A percentile compares a stretch with the other conserved stretches of the same genome.
phyloP scores from a whole-genome alignment of 2,888 invertebrate genomes.

The Euzophera pinguis region DNA sequence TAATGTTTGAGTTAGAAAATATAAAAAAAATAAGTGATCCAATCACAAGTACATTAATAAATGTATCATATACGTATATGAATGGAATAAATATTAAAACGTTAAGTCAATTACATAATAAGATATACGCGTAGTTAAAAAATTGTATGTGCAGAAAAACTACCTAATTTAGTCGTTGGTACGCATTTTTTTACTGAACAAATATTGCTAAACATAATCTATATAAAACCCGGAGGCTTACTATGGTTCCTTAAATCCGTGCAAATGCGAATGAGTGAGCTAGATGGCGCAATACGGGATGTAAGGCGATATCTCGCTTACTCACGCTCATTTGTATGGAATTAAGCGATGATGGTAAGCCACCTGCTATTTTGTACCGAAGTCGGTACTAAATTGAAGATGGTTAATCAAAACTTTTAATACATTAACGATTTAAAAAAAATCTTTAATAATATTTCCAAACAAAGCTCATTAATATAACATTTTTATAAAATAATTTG shows the following conservation, averaged over 20 bases:
- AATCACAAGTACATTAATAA: conserved; percentile 1
- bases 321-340: no score
- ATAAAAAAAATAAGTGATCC: background rate
- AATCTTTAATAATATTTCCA: background rate
- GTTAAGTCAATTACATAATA: conserved; percentile 9
- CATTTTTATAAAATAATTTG: background rate
- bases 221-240: no score
- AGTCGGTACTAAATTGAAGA: background rate
- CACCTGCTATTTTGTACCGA: background rate
- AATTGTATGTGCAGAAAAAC: background rate
- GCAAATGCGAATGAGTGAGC: no score
- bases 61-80: conserved; percentile 4
- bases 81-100: conserved; percentile 6
- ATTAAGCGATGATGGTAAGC: no score
- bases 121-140: conserved; percentile 7
- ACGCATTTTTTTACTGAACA: background rate
- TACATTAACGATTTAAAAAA: background rate
- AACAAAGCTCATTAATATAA: background rate
- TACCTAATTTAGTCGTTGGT: background rate
- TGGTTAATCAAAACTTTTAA: background rate
- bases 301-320: no score
- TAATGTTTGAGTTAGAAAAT: no score
- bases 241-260: no score
- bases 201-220: background rate
- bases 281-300: no score